These are phyloP conservation scores for Dinomys branickii DNA, from an alignment of 2,113 vertebrate genomes.

Conservation along the genomic window DNA sequence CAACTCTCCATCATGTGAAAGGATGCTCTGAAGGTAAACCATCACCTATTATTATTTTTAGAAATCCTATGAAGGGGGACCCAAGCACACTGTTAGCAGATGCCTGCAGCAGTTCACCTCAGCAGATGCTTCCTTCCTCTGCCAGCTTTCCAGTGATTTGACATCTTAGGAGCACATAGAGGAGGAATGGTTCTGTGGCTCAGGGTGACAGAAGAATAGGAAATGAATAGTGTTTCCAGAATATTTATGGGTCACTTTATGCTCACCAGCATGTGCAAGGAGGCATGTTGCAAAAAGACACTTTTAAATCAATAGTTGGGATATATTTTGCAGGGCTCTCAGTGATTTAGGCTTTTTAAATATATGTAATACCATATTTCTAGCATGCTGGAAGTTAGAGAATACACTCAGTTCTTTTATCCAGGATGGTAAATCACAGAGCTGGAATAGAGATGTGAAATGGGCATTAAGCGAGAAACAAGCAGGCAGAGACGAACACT, in stretches of 20 bases:
- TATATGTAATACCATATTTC: constrained; percentile 74
- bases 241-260: constrained; percentile 74
- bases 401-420: constrained; percentile 47
- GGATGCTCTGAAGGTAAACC: not conserved
- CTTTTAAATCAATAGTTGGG: constrained; percentile 75
- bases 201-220: constrained; percentile 51
- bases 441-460: constrained; percentile 67
- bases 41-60: constrained; percentile 65
- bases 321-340: constrained; percentile 35
- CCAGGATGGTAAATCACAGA: constrained; percentile 70
- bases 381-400: constrained; percentile 31
- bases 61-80: constrained; percentile 32
- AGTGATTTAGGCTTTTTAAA: constrained; percentile 76
- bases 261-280: not conserved
- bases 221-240: constrained; percentile 59
- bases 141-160: not conserved
- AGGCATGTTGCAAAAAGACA: constrained; percentile 67
- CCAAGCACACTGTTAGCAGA: not conserved
- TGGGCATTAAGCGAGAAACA: constrained; percentile 59
- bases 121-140: not conserved
- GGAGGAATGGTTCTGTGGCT: not conserved
- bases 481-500: constrained; percentile 54
- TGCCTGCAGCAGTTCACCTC: not conserved
- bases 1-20: constrained; percentile 3
- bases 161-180: not conserved